phyloP scores from a whole-genome alignment of 2,797 vertebrate species.

The Cuculus canorus region DNA sequence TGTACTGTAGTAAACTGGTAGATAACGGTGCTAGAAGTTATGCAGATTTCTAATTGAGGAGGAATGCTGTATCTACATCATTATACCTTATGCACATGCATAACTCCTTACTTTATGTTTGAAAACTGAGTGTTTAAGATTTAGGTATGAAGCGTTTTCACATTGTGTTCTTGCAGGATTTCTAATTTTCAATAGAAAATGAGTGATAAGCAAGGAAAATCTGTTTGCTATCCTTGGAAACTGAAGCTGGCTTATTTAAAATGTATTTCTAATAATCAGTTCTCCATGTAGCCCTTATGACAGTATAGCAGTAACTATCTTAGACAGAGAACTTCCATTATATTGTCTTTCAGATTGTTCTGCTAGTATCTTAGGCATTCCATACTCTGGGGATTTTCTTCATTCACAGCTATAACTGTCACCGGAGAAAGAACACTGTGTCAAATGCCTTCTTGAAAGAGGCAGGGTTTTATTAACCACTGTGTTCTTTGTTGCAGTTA shows the following conservation, averaged over 20 bases:
- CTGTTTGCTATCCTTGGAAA: not conserved
- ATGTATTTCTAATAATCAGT: not conserved
- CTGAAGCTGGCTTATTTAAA: not conserved
- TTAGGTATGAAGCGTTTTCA: not conserved
- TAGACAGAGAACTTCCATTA: not conserved
- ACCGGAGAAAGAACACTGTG: accelerated
- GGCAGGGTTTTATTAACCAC: not conserved
- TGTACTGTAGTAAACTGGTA: not conserved
- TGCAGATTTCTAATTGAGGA: not conserved
- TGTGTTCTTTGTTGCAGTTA: not conserved
- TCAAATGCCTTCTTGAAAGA: not conserved
- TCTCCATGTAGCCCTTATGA: not conserved
- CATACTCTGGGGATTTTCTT: not conserved
- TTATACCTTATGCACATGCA: not conserved
- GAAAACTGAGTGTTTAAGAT: not conserved
- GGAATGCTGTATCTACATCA: not conserved
- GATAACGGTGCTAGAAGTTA: not conserved
- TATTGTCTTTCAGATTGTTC: not conserved
- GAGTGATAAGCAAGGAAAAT: not conserved
- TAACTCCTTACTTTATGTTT: not conserved
- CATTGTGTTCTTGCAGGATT: not conserved
- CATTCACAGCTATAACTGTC: not conserved
- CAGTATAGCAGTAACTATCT: not conserved
- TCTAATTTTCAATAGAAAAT: not conserved
- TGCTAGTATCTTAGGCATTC: not conserved